phyloP scores from a whole-genome alignment of 2,888 invertebrate species.

The Nineta flava region DNA sequence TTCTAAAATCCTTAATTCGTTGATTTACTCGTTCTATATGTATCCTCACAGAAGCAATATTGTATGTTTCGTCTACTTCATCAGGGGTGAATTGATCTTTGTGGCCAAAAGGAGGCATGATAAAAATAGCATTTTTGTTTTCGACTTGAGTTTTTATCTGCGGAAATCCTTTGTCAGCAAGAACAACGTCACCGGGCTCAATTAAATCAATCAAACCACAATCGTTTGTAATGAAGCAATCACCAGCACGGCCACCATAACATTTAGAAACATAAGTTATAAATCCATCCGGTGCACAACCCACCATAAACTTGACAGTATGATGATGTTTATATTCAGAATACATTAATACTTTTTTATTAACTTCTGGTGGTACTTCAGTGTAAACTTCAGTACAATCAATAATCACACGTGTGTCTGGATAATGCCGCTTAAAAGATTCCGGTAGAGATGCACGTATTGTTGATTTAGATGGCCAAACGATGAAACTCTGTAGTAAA shows the following conservation, averaged over 20 bases:
- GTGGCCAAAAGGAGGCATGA: slow-evolving; percentile 5
- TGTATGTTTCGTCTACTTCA: slow-evolving; percentile 8
- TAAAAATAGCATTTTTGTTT: slow-evolving; percentile 3
- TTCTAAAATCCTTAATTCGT: background rate
- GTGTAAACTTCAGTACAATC: slow-evolving; percentile 7
- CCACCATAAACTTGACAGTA: slow-evolving; percentile 7
- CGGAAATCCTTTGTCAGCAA: too few species aligned
- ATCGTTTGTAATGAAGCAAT: slow-evolving; percentile 5
- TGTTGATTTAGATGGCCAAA: slow-evolving; percentile 6
- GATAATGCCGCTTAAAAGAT: slow-evolving; percentile 2
- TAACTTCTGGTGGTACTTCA: slow-evolving; percentile 3
- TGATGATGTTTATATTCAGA: slow-evolving; percentile 6
- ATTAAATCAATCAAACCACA: slow-evolving; percentile 2
- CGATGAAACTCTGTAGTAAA: slow-evolving; percentile 2
- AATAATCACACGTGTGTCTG: too few species aligned
- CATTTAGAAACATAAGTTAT: slow-evolving; percentile 6
- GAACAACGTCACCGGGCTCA: slow-evolving; percentile 7
- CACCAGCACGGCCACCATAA: slow-evolving; percentile 6
- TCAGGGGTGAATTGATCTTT: slow-evolving; percentile 5
- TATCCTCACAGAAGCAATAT: slow-evolving; percentile 10
- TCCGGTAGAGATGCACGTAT: slow-evolving; percentile 2
- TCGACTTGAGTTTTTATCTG: background rate
- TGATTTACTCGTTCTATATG: background rate
- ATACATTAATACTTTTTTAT: slow-evolving; percentile 5
- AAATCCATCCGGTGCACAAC: slow-evolving; percentile 6